Evolutionary conservation across 23 tunicate genomes (phyloP), one percentile per base, ranked within the genome.

Genomic region (Ascidia mentula): DNA sequence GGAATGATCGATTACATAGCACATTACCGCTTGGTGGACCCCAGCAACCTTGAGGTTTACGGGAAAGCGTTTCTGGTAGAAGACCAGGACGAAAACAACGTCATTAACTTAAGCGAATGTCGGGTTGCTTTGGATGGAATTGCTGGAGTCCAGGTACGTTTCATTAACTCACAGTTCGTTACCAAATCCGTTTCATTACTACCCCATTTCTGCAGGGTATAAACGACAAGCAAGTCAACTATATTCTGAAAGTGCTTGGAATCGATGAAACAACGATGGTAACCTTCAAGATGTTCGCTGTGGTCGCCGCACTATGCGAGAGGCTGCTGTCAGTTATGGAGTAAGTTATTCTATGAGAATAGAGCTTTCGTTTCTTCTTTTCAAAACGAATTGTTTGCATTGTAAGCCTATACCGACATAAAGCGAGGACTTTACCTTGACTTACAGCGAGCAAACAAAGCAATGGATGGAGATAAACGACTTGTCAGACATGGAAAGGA

Each of bases 391-490:
- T n/a, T n/a, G n/a, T n/a, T n/a, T 42, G 15, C 15, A 42, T 42
- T 42, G 15, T 12, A 42, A 42, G 12, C 15, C 53, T 42, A 15
- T 12, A 42, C 15, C 15, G 15, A 15, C 53, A 42, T 69, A 69
- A 12, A 69, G 9, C 8, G 22, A 12, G 33, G 9, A 26, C 8
- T 24, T 69, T 69, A 9, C 8, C 18, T 69, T 35, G 6, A 18
- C 30, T 69, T 45, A 30, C 83, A 90, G 96, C 35, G 96, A 90
- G 34, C 96, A 90, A 37, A 90, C 90, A 6, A 61, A 69, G 69
- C 90, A 90, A 35, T 90, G 96, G 96, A 90, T 90, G 96, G 96
- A 90, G 74, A 69, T 90, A 2, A 89, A 90, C 39, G 96, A 90
- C 73, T 40, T 90, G 75, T 78, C 84, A 45, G 96, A 90, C 80